Evolutionary conservation across 2,888 invertebrate genomes (phyloP).

Genomic region (Clusia tigrina): DNA sequence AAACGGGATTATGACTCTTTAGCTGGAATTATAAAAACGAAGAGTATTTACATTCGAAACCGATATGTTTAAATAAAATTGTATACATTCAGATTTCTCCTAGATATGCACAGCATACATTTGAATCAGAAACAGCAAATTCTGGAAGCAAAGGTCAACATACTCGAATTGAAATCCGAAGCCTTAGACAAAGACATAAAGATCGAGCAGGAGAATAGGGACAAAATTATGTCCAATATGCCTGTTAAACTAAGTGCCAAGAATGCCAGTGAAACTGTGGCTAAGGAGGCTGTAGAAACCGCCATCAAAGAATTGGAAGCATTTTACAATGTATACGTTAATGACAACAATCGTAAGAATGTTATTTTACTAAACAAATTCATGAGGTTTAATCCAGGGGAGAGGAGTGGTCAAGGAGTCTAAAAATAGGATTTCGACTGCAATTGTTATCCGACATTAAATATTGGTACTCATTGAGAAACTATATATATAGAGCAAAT

Average conservation of each 20-base stretch:
- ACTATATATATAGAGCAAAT: too few species aligned
- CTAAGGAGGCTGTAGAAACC: conserved; percentile 46
- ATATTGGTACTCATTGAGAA: too few species aligned
- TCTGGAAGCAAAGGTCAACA: conserved; percentile 42
- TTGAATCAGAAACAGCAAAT: conserved; percentile 48
- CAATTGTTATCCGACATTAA: too few species aligned
- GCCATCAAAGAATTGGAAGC: conserved; percentile 52
- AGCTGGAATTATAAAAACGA: conserved; percentile 50
- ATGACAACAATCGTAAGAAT: conserved; percentile 37
- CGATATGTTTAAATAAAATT: background rate
- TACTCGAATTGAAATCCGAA: conserved; percentile 52
- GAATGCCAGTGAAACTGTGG: conserved; percentile 53
- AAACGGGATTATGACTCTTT: conserved; percentile 48
- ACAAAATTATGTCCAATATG: conserved; percentile 49
- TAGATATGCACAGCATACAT: conserved; percentile 55
- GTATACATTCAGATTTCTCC: background rate
- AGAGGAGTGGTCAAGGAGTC: too few species aligned
- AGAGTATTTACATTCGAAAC: conserved; percentile 47
- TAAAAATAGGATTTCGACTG: too few species aligned
- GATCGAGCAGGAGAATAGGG: conserved; percentile 46
- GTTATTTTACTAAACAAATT: too few species aligned
- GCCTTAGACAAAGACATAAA: conserved; percentile 43
- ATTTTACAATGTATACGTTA: conserved; percentile 50
- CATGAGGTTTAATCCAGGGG: too few species aligned
- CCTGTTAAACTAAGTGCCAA: conserved; percentile 51